phyloP scores from a whole-genome alignment of 2,888 invertebrate genomes.

The Leptinotarsa juncta region DNA sequence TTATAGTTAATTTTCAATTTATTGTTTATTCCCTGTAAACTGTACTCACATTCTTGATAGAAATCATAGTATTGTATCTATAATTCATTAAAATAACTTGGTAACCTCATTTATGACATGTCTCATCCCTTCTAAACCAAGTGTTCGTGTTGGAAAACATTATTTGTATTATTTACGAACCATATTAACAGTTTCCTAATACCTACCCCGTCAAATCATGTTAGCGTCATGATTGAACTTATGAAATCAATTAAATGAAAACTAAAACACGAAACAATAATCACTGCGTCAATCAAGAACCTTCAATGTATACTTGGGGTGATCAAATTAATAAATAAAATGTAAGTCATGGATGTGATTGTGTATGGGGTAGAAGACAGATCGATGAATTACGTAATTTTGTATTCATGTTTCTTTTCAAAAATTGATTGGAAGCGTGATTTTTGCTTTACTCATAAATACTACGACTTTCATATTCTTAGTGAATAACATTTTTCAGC shows the following conservation, averaged over 20 bases:
- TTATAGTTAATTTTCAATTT: no score
- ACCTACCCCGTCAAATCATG: slow-evolving; percentile 4
- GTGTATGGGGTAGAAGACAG: background rate
- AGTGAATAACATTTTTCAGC: no score
- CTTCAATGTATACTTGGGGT: background rate
- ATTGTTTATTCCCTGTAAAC: no score
- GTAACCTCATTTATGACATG: slow-evolving; percentile 36
- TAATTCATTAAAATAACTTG: background rate
- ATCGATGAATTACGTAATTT: background rate
- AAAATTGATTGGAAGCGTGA: no score
- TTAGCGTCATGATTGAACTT: background rate
- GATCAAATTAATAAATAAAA: background rate
- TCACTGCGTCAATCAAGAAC: slow-evolving; percentile 3
- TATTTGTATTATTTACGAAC: background rate
- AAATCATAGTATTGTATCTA: no score
- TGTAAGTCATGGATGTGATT: background rate
- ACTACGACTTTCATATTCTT: no score
- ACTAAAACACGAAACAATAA: slow-evolving; percentile 11
- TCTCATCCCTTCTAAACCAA: background rate
- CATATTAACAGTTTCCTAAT: background rate
- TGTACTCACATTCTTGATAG: no score
- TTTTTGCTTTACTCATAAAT: no score
- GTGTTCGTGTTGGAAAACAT: background rate
- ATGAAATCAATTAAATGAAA: slow-evolving; percentile 1
- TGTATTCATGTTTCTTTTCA: no score